These are phyloP conservation scores for Piscicola geometra DNA, from an alignment of 2,888 invertebrate genomes.

Conservation along the genomic window DNA sequence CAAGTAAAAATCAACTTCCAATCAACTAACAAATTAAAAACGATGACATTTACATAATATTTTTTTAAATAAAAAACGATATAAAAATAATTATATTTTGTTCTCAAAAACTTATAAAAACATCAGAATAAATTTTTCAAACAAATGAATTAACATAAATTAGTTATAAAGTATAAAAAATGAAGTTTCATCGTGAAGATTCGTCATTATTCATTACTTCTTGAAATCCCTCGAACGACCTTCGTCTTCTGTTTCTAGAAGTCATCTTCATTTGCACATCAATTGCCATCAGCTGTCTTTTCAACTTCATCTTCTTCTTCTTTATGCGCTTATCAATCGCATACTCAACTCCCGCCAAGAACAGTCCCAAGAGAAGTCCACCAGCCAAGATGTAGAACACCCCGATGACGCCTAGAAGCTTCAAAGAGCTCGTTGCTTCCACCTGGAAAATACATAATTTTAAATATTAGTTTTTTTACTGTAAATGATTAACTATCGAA, in stretches of 20 bases:
- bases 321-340: constrained; percentile 58
- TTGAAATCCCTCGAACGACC: neutral
- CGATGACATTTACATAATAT: no score
- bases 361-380: constrained; percentile 81
- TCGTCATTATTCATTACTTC: neutral
- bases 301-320: no score
- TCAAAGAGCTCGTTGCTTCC: constrained; percentile 63
- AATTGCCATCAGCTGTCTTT: no score
- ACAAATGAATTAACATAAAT: no score
- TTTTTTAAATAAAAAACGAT: no score
- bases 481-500: neutral
- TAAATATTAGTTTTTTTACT: neutral
- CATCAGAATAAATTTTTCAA: no score
- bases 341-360: constrained; percentile 88
- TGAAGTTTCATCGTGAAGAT: neutral
- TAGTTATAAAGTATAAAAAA: no score
- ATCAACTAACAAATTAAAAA: no score
- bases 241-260: neutral
- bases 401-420: constrained; percentile 94
- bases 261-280: neutral
- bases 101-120: no score
- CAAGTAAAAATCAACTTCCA: no score
- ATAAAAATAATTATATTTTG: no score
- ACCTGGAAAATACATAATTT: neutral
- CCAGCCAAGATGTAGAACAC: constrained; percentile 96